Evolutionary conservation across 1,140 invertebrate genomes (phyloP).

Genomic region (Atopsyche davidsoni): DNA sequence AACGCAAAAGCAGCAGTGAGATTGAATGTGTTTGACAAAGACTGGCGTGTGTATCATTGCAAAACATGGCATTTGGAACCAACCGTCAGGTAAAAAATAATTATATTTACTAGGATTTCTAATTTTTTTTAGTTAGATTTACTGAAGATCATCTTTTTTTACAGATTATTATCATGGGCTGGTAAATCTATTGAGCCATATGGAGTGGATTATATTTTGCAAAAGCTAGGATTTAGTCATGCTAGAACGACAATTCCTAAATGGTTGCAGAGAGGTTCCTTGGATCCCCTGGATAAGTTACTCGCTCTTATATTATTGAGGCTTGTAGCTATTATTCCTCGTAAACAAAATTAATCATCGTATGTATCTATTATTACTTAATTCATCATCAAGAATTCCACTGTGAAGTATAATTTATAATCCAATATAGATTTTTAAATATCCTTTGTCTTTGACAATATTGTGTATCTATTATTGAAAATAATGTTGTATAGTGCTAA

Average conservation of each 20-base stretch:
- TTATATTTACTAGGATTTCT: too few relatives aligned
- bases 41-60: conserved; percentile 90
- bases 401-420: conserved; percentile 29
- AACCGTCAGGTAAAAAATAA: conserved; percentile 71
- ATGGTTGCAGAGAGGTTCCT: conserved; percentile 95
- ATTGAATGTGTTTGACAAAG: conserved; percentile 44
- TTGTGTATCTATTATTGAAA: not conserved
- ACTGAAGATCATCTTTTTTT: conserved; percentile 33
- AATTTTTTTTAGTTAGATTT: conserved; percentile 16
- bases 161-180: conserved; percentile 85
- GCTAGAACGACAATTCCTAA: conserved; percentile 97
- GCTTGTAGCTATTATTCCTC: conserved; percentile 52
- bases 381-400: not conserved
- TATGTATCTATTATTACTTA: not conserved
- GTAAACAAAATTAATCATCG: conserved; percentile 30
- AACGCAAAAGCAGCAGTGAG: conserved; percentile 20
- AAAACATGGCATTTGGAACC: conserved; percentile 98
- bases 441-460: too few relatives aligned
- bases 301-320: conserved; percentile 64
- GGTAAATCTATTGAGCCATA: conserved; percentile 95
- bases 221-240: conserved; percentile 94
- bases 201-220: conserved; percentile 94
- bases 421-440: conserved; percentile 34
- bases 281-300: conserved; percentile 91
- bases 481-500: not conserved